phyloP scores from a whole-genome alignment of 2,113 vertebrate genomes.

The Pomatostomus ruficeps region DNA sequence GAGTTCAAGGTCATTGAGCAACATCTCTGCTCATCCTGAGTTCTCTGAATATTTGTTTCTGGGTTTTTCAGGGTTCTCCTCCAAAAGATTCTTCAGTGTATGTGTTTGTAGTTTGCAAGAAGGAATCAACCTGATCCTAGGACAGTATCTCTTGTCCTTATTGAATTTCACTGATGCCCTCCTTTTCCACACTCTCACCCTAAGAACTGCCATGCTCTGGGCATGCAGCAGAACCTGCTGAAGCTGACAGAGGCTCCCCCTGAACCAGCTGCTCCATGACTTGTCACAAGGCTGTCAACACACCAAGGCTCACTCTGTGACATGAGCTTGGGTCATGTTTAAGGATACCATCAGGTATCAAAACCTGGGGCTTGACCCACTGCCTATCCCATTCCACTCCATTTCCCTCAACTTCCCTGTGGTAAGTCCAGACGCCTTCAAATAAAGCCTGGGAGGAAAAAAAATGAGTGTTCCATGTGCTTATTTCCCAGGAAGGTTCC shows the following conservation, averaged over 20 bases:
- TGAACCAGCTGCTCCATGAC: background rate
- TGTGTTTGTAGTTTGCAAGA: background rate
- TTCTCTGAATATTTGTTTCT: background rate
- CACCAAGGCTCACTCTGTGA: background rate
- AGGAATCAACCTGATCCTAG: background rate
- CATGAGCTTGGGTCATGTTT: background rate
- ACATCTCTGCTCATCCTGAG: background rate
- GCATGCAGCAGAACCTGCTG: background rate
- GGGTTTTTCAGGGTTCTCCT: background rate
- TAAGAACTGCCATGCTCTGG: background rate
- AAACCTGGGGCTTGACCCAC: background rate
- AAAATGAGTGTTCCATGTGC: background rate
- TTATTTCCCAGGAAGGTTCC: background rate
- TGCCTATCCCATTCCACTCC: background rate
- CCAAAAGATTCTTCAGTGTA: background rate
- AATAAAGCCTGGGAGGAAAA: background rate
- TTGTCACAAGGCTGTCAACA: background rate
- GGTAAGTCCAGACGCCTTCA: background rate
- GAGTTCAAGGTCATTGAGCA: background rate
- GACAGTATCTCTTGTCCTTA: background rate
- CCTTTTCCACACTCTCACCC: accelerated
- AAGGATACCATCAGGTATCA: background rate
- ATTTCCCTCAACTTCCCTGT: background rate
- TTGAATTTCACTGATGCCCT: background rate
- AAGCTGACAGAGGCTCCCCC: background rate